These are phyloP conservation scores for Gymnarchus niloticus DNA, from an alignment of 2,113 vertebrate genomes.

Conservation along the genomic window DNA sequence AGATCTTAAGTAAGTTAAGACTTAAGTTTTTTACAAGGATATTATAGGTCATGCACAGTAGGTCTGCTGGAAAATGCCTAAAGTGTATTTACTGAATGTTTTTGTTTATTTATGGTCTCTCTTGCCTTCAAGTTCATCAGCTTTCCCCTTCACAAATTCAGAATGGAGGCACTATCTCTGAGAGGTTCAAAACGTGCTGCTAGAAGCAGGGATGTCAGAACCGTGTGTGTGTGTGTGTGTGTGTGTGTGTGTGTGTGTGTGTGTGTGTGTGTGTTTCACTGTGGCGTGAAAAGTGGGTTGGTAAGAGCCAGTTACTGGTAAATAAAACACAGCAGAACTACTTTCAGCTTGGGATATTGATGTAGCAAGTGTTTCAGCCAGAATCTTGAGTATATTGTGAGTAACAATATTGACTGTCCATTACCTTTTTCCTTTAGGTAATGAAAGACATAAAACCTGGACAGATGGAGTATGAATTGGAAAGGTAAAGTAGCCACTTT, in stretches of 20 bases:
- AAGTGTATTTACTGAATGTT: no score
- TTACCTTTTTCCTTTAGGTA: constrained; percentile 57
- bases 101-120: background rate
- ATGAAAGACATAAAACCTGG: constrained; percentile 72
- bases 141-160: background rate
- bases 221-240: background rate
- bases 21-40: background rate
- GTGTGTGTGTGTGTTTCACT: background rate
- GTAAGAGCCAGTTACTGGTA: background rate
- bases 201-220: background rate
- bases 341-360: background rate
- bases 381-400: background rate
- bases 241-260: background rate
- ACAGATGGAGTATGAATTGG: constrained; percentile 75
- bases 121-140: background rate
- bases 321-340: background rate
- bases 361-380: background rate
- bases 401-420: background rate
- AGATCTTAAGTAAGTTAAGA: background rate
- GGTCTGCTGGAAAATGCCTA: background rate
- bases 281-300: no score
- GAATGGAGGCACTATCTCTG: background rate
- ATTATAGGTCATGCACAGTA: background rate
- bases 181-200: background rate
- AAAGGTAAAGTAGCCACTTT: constrained; percentile 61